A percentile compares a stretch with the other conserved stretches of the same genome.
Conservation (phyloP, 2,113 vertebrate genomes). For the Pygoscelis antarcticus region DNA sequence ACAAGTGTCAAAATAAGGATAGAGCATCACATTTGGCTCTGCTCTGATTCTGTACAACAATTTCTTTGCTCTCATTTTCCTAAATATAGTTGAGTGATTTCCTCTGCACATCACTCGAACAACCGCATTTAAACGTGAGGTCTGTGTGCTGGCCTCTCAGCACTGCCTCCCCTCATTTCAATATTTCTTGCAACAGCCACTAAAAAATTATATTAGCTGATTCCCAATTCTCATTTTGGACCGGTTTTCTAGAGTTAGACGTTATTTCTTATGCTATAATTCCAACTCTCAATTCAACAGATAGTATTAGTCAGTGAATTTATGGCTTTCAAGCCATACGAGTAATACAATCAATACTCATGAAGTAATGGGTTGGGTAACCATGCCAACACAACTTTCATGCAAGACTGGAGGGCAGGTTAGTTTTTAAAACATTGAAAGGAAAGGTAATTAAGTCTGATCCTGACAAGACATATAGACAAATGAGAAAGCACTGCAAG, state of each 20-base stretch:
- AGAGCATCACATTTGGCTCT: not conserved
- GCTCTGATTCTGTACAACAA: fast-evolving
- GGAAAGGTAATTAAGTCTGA: slow-evolving; percentile 63
- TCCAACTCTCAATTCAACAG: slow-evolving; percentile 25
- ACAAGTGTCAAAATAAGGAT: too few species aligned
- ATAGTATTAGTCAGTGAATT: slow-evolving; percentile 41
- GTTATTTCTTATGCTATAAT: not conserved
- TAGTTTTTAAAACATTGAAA: slow-evolving; percentile 56
- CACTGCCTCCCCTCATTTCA: not conserved
- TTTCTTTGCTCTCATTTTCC: not conserved
- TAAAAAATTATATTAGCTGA: not conserved
- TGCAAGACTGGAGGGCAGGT: slow-evolving; percentile 28
- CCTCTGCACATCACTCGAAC: not conserved
- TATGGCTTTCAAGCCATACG: not conserved
- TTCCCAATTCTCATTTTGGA: not conserved
- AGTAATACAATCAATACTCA: slow-evolving; percentile 43
- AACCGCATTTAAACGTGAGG: not conserved
- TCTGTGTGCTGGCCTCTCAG: too few species aligned
- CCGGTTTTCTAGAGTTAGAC: not conserved
- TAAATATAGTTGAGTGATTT: not conserved
- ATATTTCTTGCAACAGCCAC: not conserved
- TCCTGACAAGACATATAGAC: slow-evolving; percentile 42
- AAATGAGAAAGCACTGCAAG: slow-evolving; percentile 43
- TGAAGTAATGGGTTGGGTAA: slow-evolving; percentile 45
- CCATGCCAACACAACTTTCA: slow-evolving; percentile 57